Base-by-base conservation (phyloP, 2,888 invertebrate genomes). In the Hypomecis punctinalis region DNA sequence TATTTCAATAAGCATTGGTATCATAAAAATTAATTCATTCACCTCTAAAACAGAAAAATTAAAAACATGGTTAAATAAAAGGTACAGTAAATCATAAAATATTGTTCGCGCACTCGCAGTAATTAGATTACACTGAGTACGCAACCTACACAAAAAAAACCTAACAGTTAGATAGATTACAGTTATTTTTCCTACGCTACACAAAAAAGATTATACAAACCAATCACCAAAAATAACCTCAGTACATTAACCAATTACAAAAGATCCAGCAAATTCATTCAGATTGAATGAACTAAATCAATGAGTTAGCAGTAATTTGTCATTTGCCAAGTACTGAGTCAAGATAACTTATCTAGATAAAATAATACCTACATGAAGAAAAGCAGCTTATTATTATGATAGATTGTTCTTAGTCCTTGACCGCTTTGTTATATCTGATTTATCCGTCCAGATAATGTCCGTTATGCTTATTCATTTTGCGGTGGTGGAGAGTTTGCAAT, bases 211-310 rank as follows among this genome's bases (percentile, higher is more conserved):
- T 57, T 61, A 66, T 35, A 51, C 42, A 65, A 57, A 74, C 71
- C 74, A 64, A 74, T 70, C 63, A 75, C 60, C 56, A 54, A 60
- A 23, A 65, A 72, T 70, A 63, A 67, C 61, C 59, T 69, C 55
- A 60, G 66, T 70, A 63, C 48, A 71, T 74, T 67, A 75, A 67
- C 56, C 45, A 40, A 66, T 53, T 36, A 63, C 52, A 60, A 36
- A 23, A 54, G 9, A 53, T 11, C 8, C 23, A 60, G n/a, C 11
- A 52, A 60, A 39, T 52, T 35, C 23, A 23, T 23, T 23, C 23
- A 23, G 23, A 23, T 23, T 2, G 23, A 23, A 23, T 23, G 23
- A 23, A 23, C 23, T 23, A 23, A 23, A 23, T 23, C 23, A 23
- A 23, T 23, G 23, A 23, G 23, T 23, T 23, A 23, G 9, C 11